Evolutionary conservation across 2,797 vertebrate species (phyloP), one percentile per base, ranked within the genome.

Genomic region (Muscicapa striata): DNA sequence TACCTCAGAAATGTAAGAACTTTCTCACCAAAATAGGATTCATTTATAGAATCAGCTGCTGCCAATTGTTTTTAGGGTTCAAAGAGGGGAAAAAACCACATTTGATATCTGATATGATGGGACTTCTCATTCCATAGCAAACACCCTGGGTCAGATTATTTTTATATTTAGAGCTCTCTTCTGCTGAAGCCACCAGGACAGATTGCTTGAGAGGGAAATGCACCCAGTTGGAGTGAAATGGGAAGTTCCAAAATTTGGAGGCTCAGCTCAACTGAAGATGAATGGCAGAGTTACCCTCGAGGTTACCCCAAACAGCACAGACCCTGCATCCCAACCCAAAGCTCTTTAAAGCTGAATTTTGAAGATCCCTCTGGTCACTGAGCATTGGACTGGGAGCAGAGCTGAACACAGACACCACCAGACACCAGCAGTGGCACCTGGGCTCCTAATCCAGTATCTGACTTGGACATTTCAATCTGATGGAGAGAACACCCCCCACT

Each of bases 201-300:
- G 61, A 58, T 17, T 20, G 10, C 43, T 27, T 0, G 15, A 36
- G 32, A 68, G 58, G 49, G 23, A 85, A 83, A 77, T 1, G 2
- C 19, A 26, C 3, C 7, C 43, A 12, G 9, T 2, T 51, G 1
- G 2, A 51, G 61, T 10, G 43, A 58, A 58, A 69, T 10, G 6
- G 29, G 21, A 80, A 59, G 6, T 8, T 17, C 3, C 22, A 64
- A 30, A 79, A 41, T 58, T 0, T 41, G 11, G 10, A 40, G 5
- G 11, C 26, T 58, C 51, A 45, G 64, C 46, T 51, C n/a, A 58
- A 5, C 10, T 22, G 34, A 23, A 52, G 49, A 10, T 2, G 0
- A 76, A 45, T 1, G 6, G 13, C 63, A 66, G 5, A 1, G 55
- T 22, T 41, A 10, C 23, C 26, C 81, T 16, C 0, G 0, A 70